Evolutionary conservation across 2,888 invertebrate species (phyloP), one percentile per base, ranked within the genome.

Genomic region (Oscheius myriophilus): DNA sequence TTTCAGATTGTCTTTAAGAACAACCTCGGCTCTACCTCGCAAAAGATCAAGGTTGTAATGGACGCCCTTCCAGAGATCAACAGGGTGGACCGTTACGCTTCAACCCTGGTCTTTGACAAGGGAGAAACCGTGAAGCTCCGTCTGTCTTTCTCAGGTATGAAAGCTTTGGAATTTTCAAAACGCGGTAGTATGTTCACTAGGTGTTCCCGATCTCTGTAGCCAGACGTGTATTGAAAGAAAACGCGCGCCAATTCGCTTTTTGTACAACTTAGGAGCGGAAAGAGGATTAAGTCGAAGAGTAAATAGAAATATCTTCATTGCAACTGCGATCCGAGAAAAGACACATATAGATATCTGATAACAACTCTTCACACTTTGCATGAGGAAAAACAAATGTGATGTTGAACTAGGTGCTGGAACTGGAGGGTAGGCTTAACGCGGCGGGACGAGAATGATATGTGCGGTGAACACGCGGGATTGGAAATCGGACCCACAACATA

Each of bases 101-200:
- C 79, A 3, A 71, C 81, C 3, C 61, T 78, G 46, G 75, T 81
- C 4, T 78, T 74, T 67, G 81, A 81, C 69, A 79, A 79, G 67
- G 81, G 81, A 53, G 81, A 81, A 53, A 77, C 78, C 21, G 78
- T 79, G 57, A 81, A 81, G 61, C 70, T 81, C 69, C 71, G 79
- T 23, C 70, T 81, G 23, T 72, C 78, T 16, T 79, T 81, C 68
- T 71, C 79, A 45, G 81, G 81, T 81, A 51, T 33, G 80, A 14
- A 33, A 6, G n/a, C 14, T 43, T 43, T 43, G 43, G 14, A 14
- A 43, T n/a, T n/a, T n/a, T n/a, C n/a, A n/a, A n/a, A n/a, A n/a
- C n/a, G n/a, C n/a, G n/a, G n/a, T n/a, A n/a, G n/a, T n/a, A n/a
- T n/a, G n/a, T n/a, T n/a, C n/a, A n/a, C n/a, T n/a, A n/a, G n/a